Evolutionary conservation across 2,113 vertebrate species (phyloP).

Genomic region (Albula glossodonta): DNA sequence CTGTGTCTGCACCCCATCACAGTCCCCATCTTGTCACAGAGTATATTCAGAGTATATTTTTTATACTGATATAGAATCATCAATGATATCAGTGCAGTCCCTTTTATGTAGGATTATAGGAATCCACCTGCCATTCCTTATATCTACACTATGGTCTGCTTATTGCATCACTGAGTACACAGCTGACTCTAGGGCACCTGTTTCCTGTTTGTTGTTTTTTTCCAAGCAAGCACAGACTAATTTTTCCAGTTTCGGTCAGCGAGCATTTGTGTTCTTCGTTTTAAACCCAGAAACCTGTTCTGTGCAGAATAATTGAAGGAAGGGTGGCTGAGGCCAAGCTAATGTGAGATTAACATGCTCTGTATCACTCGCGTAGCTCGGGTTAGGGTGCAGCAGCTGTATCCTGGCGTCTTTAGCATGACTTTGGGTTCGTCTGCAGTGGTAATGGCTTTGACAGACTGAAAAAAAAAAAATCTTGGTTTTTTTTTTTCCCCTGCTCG

Average conservation of each 20-base stretch:
- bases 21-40: neutral
- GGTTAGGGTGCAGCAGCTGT: neutral
- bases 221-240: neutral
- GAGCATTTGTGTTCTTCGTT: neutral
- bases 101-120: neutral
- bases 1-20: neutral
- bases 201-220: neutral
- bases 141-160: neutral
- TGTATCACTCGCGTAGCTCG: neutral
- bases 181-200: neutral
- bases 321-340: neutral
- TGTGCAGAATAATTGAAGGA: neutral
- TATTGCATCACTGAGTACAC: neutral
- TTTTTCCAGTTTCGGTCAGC: neutral
- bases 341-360: neutral
- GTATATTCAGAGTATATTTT: neutral
- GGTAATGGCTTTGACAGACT: neutral
- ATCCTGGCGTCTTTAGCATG: neutral
- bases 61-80: too few relatives aligned
- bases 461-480: neutral
- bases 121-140: neutral
- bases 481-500: neutral
- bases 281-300: neutral
- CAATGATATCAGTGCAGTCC: neutral
- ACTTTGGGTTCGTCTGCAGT: neutral